Conservation (phyloP, 1,140 invertebrate species). For the Muscidifurax raptorellus region DNA sequence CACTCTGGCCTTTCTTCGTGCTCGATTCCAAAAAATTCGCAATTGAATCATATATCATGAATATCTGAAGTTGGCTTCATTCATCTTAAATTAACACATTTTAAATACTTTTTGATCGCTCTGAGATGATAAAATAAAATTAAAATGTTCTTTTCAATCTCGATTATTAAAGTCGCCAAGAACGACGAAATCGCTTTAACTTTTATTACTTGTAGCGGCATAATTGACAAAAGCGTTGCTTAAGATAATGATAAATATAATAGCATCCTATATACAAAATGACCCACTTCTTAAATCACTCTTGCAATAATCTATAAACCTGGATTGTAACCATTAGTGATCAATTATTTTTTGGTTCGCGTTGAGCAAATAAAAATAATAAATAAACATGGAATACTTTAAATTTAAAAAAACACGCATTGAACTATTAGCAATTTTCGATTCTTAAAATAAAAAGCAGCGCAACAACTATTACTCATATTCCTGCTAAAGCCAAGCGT, state of each 20-base stretch:
- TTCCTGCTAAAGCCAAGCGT: background rate
- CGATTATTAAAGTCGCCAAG: background rate
- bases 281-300: background rate
- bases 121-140: background rate
- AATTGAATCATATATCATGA: background rate
- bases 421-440: too few species aligned
- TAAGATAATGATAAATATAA: too few species aligned
- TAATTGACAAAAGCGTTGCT: background rate
- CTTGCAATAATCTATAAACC: background rate
- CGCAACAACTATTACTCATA: background rate
- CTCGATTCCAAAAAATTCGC: too few species aligned
- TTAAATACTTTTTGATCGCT: background rate
- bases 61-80: too few species aligned
- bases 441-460: background rate
- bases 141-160: background rate
- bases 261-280: background rate
- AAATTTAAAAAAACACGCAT: too few species aligned
- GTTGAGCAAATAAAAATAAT: too few species aligned
- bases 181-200: background rate
- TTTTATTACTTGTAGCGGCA: background rate
- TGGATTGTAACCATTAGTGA: background rate
- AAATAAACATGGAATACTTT: too few species aligned
- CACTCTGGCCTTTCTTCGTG: too few species aligned
- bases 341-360: background rate
- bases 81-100: too few species aligned